A percentile compares a stretch with the other conserved stretches of the same genome.
Conservation (phyloP, 2,113 vertebrate genomes). For the Megalops atlanticus region DNA sequence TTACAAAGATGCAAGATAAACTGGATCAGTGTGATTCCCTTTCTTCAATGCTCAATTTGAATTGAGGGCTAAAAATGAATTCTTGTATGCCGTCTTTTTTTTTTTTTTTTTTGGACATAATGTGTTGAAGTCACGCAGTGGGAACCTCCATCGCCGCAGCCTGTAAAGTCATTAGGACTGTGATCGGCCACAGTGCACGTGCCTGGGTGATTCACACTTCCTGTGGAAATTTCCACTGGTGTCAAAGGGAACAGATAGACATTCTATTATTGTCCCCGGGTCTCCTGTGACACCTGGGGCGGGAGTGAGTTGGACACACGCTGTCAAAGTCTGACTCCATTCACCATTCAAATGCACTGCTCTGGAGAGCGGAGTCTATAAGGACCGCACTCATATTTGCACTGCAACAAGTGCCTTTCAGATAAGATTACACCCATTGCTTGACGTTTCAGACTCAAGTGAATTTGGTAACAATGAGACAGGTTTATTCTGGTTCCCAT, state of each 20-base stretch:
- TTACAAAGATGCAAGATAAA: too few relatives aligned
- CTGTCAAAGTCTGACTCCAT: not conserved
- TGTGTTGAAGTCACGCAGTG: not conserved
- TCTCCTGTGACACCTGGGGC: not conserved
- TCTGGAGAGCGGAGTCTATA: not conserved
- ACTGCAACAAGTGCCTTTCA: not conserved
- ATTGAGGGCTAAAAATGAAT: too few relatives aligned
- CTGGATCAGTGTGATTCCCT: too few relatives aligned
- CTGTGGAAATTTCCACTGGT: not conserved
- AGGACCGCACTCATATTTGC: not conserved
- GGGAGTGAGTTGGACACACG: not conserved
- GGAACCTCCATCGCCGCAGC: not conserved
- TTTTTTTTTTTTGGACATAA: not conserved
- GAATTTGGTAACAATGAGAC: not conserved
- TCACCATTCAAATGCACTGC: not conserved
- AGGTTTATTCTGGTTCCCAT: not conserved
- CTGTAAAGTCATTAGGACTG: not conserved
- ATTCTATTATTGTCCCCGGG: not conserved
- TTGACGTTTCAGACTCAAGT: not conserved
- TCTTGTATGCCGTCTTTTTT: too few relatives aligned
- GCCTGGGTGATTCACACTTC: not conserved
- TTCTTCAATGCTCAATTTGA: too few relatives aligned
- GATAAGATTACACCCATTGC: not conserved
- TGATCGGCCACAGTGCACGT: not conserved
- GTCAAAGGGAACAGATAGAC: constrained; percentile 1